These are phyloP conservation scores for Rhea americana DNA, from an alignment of 2,113 vertebrate genomes.

Conservation along the genomic window DNA sequence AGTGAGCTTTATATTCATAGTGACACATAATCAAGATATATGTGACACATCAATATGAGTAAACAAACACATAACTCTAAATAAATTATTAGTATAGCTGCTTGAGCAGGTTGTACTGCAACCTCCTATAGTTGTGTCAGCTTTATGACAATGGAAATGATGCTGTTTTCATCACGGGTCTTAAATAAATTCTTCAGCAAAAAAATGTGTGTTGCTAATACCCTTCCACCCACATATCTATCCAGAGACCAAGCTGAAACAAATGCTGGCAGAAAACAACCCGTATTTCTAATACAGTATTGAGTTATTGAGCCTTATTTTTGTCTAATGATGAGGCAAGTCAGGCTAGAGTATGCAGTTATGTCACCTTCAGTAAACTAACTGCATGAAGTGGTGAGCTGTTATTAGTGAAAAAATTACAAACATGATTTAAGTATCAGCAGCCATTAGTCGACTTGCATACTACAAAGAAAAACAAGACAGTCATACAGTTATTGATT, in stretches of 20 bases:
- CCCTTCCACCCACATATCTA: conserved; percentile 11
- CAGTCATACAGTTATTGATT: background rate
- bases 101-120: background rate
- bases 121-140: background rate
- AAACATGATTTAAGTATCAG: background rate
- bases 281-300: background rate
- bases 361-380: background rate
- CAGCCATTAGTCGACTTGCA: background rate
- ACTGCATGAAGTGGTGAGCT: background rate
- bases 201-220: background rate
- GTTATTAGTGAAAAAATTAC: background rate
- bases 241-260: background rate
- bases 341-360: background rate
- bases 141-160: conserved; percentile 36
- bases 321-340: background rate
- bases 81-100: conserved; percentile 37
- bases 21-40: conserved; percentile 53
- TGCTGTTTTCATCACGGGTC: conserved; percentile 1
- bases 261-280: background rate
- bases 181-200: conserved; percentile 11
- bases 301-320: background rate
- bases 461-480: background rate
- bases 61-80: conserved; percentile 69
- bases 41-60: conserved; percentile 29
- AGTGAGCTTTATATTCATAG: conserved; percentile 44